phyloP scores from a whole-genome alignment of 1,140 invertebrate species.

The Temnothorax curvispinosus region DNA sequence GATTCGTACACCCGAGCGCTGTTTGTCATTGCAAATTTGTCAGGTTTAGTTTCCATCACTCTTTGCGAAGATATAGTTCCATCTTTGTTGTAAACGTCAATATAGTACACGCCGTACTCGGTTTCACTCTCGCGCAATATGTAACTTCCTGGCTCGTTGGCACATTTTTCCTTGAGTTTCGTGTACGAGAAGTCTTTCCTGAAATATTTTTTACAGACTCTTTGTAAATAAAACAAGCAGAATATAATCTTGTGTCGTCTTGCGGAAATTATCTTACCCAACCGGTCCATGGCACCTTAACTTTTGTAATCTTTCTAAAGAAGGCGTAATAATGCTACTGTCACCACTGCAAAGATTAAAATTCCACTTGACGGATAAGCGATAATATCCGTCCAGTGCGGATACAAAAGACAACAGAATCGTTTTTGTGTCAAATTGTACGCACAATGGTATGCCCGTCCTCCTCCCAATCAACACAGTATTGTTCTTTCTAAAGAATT shows the following conservation, averaged over 20 bases:
- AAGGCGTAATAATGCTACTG: slow-evolving; percentile 88
- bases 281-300: slow-evolving; percentile 96
- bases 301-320: slow-evolving; percentile 89
- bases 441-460: slow-evolving; percentile 92
- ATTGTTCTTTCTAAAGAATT: slow-evolving; percentile 85
- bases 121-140: slow-evolving; percentile 93
- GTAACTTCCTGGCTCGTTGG: slow-evolving; percentile 91
- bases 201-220: slow-evolving; percentile 55
- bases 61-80: slow-evolving; percentile 90
- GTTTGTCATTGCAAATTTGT: slow-evolving; percentile 86
- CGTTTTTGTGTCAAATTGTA: slow-evolving; percentile 88
- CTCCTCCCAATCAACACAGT: slow-evolving; percentile 92
- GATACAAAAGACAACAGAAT: slow-evolving; percentile 93
- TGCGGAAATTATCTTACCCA: slow-evolving; percentile 86
- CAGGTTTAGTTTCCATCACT: slow-evolving; percentile 86
- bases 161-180: slow-evolving; percentile 92
- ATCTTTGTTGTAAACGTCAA: slow-evolving; percentile 92
- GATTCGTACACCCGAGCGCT: slow-evolving; percentile 87
- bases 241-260: neutral
- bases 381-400: slow-evolving; percentile 94
- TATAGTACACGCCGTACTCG: slow-evolving; percentile 91
- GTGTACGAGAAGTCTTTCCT: slow-evolving; percentile 93
- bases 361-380: slow-evolving; percentile 94
- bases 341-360: slow-evolving; percentile 94
- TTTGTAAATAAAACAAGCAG: neutral